A percentile compares a stretch with the other conserved stretches of the same genome.
phyloP scores from a whole-genome alignment of 1,140 invertebrate species.

The Trachymyrmex cornetzi region DNA sequence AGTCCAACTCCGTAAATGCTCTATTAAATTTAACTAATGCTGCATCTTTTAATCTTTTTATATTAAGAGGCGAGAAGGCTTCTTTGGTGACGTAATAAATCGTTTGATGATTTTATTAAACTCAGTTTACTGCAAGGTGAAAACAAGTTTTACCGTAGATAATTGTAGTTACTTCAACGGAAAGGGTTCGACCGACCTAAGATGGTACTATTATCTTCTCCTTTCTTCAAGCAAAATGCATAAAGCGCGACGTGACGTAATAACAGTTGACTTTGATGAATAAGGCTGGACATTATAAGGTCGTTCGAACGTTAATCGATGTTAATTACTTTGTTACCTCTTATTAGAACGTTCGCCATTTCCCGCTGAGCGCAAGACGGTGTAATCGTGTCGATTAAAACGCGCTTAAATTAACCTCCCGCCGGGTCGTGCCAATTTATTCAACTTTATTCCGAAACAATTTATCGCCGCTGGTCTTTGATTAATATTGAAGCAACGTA shows the following conservation, averaged over 20 bases:
- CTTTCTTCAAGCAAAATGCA: constrained; percentile 7
- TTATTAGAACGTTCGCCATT: constrained; percentile 42
- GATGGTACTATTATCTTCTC: not conserved
- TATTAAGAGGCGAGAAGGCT: not conserved
- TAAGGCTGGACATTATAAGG: constrained; percentile 24
- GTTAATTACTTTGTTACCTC: constrained; percentile 59
- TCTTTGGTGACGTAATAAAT: not conserved
- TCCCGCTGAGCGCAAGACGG: constrained; percentile 53
- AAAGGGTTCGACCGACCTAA: no score
- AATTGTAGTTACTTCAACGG: not conserved
- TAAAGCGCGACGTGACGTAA: constrained; percentile 25
- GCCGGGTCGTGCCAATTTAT: constrained; percentile 37
- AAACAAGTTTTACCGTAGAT: constrained; percentile 3
- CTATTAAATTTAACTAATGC: not conserved
- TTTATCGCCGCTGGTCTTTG: constrained; percentile 46
- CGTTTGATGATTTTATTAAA: not conserved
- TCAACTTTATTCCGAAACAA: constrained; percentile 51
- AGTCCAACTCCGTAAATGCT: not conserved
- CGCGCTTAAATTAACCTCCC: constrained; percentile 56
- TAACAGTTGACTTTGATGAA: constrained; percentile 38
- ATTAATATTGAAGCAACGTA: constrained; percentile 54
- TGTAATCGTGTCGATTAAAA: constrained; percentile 58
- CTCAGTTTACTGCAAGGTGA: not conserved
- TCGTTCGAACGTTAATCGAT: constrained; percentile 56
- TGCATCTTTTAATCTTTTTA: not conserved